Conservation (phyloP, 2,113 vertebrate genomes). For the rat (Rattus norvegicus) region DNA sequence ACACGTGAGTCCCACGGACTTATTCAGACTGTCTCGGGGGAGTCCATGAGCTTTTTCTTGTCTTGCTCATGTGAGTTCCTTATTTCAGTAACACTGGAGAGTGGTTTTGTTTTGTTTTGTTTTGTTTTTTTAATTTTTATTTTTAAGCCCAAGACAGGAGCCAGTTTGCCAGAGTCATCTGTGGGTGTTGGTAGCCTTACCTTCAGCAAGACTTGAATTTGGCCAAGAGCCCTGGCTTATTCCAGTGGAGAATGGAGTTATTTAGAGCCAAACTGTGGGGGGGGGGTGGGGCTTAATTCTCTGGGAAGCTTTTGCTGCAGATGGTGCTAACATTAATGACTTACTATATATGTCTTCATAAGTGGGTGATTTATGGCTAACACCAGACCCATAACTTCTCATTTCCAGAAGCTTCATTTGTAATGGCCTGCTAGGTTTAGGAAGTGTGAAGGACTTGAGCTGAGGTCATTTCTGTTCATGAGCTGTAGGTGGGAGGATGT, state of each 20-base stretch:
- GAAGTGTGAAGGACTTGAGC: background rate
- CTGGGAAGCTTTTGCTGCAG: background rate
- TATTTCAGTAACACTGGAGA: background rate
- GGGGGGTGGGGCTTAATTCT: background rate
- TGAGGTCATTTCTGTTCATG: background rate
- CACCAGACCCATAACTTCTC: conserved; percentile 21
- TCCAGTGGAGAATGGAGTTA: background rate
- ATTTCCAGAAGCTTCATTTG: background rate
- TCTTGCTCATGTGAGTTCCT: background rate
- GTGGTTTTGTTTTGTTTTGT: background rate
- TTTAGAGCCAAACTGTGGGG: background rate
- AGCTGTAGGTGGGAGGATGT: background rate
- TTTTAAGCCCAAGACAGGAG: background rate
- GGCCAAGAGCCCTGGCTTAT: background rate
- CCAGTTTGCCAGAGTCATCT: background rate
- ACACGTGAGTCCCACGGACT: fast-evolving
- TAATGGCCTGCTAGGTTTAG: background rate
- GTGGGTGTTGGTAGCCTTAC: background rate
- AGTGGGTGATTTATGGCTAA: conserved; percentile 51
- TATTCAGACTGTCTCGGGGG: background rate
- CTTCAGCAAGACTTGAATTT: conserved; percentile 31
- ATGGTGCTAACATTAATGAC: background rate
- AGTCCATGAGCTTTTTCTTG: fast-evolving
- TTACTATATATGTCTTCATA: conserved; percentile 38
- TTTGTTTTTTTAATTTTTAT: conserved; percentile 10